phyloP scores from a whole-genome alignment of 2,113 vertebrate genomes.

The Rhinopomastus cyanomelas region DNA sequence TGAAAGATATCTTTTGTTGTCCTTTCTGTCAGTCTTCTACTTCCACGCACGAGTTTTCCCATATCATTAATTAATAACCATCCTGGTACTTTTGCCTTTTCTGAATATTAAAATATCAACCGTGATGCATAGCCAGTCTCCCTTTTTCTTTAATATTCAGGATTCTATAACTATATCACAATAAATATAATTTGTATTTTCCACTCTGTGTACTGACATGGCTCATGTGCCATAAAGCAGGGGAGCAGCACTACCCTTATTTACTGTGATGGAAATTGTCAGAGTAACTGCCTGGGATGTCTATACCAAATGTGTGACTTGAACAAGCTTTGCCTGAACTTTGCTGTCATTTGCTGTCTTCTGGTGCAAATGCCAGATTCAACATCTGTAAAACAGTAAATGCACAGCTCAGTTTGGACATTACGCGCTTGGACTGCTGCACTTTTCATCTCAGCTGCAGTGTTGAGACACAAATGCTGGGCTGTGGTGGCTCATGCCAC shows the following conservation, averaged over 20 bases:
- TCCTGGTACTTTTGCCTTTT: conserved; percentile 86
- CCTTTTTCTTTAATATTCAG: not conserved
- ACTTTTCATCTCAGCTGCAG: accelerated
- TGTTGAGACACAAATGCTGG: accelerated
- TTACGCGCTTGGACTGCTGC: not conserved
- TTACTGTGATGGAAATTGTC: not conserved
- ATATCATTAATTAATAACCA: conserved; percentile 57
- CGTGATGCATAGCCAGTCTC: not conserved
- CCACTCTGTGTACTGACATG: not conserved
- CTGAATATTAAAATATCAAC: conserved; percentile 54
- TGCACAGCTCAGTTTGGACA: not conserved
- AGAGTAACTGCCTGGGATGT: not conserved
- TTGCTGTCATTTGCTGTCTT: not conserved
- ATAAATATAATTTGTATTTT: not conserved
- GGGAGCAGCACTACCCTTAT: not conserved
- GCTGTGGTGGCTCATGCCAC: not conserved
- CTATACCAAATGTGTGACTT: not conserved
- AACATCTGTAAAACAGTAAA: not conserved
- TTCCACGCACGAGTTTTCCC: not conserved
- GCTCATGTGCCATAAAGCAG: not conserved
- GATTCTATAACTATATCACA: not conserved
- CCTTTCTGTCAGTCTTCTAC: conserved; percentile 30
- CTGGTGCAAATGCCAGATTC: not conserved
- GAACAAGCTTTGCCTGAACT: not conserved
- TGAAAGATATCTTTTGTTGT: conserved; percentile 14